These are phyloP conservation scores for Prietella phreatophila DNA, from an alignment of 2,113 vertebrate genomes.

Conservation along the genomic window DNA sequence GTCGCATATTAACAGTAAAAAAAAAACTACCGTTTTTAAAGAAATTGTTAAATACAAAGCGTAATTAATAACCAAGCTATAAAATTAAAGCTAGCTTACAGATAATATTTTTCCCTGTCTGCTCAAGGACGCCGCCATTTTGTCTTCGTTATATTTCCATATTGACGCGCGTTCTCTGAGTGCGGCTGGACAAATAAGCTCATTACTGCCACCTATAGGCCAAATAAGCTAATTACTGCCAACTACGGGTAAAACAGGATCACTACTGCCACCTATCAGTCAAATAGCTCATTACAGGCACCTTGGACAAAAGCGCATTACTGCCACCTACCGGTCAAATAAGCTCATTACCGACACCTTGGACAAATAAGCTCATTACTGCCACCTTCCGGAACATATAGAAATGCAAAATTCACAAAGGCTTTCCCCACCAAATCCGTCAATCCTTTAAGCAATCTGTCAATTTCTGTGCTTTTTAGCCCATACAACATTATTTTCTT, in stretches of 20 bases:
- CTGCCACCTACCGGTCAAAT: too few relatives aligned
- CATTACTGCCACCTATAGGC: slow-evolving; percentile 29
- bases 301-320: background rate
- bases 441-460: background rate
- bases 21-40: background rate
- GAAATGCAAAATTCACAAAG: background rate
- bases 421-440: background rate
- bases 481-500: too few relatives aligned
- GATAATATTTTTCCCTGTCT: slow-evolving; percentile 52
- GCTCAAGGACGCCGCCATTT: slow-evolving; percentile 75
- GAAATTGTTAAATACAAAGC: background rate
- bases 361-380: background rate
- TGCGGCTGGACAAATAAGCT: background rate
- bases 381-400: slow-evolving; percentile 23
- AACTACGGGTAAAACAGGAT: background rate
- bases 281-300: too few relatives aligned
- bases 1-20: background rate
- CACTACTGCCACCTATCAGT: slow-evolving; percentile 20
- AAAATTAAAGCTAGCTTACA: slow-evolving; percentile 52
- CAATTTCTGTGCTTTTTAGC: background rate
- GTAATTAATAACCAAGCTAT: too few relatives aligned
- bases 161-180: background rate
- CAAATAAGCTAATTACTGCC: slow-evolving; percentile 12
- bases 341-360: too few relatives aligned
- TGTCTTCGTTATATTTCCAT: slow-evolving; percentile 22